Conservation (phyloP, 2,797 vertebrate species). For the Emydoidea blandingii region DNA sequence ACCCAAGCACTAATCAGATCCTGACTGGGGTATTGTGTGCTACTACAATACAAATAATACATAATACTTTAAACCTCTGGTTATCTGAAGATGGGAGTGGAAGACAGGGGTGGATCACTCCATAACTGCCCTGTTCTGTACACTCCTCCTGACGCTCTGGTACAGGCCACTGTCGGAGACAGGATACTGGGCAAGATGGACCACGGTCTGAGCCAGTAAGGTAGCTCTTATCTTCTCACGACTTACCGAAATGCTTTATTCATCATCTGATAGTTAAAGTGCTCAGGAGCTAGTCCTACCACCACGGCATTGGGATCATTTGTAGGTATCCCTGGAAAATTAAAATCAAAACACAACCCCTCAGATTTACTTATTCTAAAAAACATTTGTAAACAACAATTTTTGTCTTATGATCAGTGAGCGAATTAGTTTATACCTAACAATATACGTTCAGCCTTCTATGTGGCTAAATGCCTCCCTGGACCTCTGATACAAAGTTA, state of each 20-base stretch:
- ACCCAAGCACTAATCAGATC: background rate
- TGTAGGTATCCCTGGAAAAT: constrained; percentile 86
- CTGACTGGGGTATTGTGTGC: background rate
- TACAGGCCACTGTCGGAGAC: background rate
- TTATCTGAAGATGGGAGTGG: background rate
- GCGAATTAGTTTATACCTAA: background rate
- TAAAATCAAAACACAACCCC: constrained; percentile 9
- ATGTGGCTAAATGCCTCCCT: no score
- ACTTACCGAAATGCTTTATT: constrained; percentile 93
- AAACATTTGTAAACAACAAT: no score
- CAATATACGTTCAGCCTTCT: background rate
- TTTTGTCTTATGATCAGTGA: background rate
- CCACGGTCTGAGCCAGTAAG: background rate
- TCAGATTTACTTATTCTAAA: background rate
- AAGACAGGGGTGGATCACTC: background rate
- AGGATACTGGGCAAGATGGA: background rate
- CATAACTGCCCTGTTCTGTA: background rate
- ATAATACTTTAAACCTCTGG: background rate
- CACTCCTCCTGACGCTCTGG: background rate
- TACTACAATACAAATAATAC: background rate
- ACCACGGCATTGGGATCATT: constrained; percentile 93
- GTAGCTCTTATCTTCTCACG: background rate
- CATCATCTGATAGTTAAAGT: constrained; percentile 93
- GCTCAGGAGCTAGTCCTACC: constrained; percentile 92
- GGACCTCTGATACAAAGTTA: background rate